A percentile compares a stretch with the other conserved stretches of the same genome.
Evolutionary conservation across 2,888 invertebrate species (phyloP).

Genomic region (Linnaemya tessellans): DNA sequence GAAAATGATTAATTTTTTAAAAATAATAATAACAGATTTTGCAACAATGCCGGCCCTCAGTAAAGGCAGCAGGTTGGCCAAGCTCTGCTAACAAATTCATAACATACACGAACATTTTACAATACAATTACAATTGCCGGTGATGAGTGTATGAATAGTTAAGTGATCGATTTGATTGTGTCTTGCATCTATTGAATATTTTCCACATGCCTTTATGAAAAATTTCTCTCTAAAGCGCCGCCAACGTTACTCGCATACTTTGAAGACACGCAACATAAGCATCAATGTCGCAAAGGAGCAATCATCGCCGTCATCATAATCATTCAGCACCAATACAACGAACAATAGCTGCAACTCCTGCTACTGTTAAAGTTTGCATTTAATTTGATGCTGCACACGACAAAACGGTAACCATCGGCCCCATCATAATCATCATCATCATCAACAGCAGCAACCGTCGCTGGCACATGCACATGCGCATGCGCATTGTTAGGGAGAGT

Average conservation of each 20-base stretch:
- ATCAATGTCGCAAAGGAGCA: conserved; percentile 73
- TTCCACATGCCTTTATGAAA: conserved; percentile 56
- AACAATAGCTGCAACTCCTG: conserved; percentile 53
- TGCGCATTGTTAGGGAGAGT: conserved; percentile 37
- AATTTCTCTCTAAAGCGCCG: conserved; percentile 69
- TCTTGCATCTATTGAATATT: conserved; percentile 68
- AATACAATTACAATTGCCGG: conserved; percentile 18
- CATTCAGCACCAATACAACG: conserved; percentile 52
- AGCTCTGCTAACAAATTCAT: not conserved
- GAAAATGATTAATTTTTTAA: no score
- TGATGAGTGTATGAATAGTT: conserved; percentile 70
- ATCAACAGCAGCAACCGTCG: conserved; percentile 35
- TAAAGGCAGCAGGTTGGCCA: not conserved
- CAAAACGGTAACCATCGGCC: conserved; percentile 33
- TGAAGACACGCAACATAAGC: conserved; percentile 71
- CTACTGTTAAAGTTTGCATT: conserved; percentile 63
- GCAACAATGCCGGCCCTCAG: no score
- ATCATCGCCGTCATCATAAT: conserved; percentile 61
- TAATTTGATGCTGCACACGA: conserved; percentile 56
- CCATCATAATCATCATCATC: conserved; percentile 57
- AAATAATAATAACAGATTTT: no score
- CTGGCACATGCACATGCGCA: conserved; percentile 24
- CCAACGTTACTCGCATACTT: conserved; percentile 66
- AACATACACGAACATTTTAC: conserved; percentile 7
- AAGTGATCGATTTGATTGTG: conserved; percentile 72